These are phyloP conservation scores for Sylvia borin DNA, from an alignment of 2,797 vertebrate species.

Conservation along the genomic window DNA sequence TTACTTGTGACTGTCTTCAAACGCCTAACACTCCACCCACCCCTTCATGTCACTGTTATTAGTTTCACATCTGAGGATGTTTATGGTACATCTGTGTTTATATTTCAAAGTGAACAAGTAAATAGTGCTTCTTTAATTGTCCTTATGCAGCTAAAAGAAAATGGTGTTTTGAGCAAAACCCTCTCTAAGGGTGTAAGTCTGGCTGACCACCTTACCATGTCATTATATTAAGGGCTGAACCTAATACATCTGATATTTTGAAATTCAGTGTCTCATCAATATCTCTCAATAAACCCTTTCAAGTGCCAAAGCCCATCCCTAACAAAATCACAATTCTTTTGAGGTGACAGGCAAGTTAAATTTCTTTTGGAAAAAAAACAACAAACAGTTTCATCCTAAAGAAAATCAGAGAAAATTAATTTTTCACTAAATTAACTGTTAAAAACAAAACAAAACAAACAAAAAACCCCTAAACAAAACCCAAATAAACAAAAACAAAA, in stretches of 20 bases:
- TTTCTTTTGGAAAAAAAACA: not conserved
- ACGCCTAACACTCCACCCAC: not conserved
- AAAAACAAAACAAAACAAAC: not conserved
- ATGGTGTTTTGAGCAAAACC: not conserved
- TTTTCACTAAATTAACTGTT: not conserved
- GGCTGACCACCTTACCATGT: not conserved
- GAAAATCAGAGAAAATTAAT: not conserved
- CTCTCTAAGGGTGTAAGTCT: not conserved
- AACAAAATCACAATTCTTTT: not conserved
- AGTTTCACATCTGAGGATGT: not conserved
- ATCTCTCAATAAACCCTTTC: not conserved
- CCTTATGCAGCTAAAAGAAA: not conserved
- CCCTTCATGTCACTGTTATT: not conserved
- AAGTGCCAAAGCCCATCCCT: not conserved
- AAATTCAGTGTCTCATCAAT: not conserved
- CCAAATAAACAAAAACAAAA: not conserved
- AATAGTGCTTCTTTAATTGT: not conserved
- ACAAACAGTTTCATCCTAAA: not conserved
- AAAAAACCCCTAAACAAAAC: too few species aligned
- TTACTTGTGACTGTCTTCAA: not conserved
- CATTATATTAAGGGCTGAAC: not conserved
- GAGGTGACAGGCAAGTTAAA: not conserved
- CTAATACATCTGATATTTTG: not conserved
- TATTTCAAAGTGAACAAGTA: not conserved
- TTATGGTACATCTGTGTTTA: not conserved